Percentiles rank a stretch among this genome's conserved stretches.
These are phyloP conservation scores for Harpagifer antarcticus DNA, from an alignment of 2,797 vertebrate genomes.

Conservation along the genomic window DNA sequence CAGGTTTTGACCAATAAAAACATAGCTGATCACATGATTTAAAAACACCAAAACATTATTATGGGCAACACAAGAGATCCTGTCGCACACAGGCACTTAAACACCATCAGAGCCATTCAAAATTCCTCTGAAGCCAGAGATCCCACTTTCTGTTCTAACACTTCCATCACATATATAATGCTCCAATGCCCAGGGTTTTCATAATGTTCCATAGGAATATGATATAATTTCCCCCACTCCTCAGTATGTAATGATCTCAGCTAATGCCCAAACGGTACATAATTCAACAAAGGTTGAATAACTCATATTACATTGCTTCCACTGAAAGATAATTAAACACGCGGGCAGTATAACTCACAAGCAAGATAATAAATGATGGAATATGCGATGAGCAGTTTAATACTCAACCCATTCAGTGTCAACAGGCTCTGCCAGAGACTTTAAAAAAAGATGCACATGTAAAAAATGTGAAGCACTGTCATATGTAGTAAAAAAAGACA, in stretches of 20 bases:
- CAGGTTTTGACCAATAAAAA: slow-evolving; percentile 36
- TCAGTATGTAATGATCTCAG: slow-evolving; percentile 69
- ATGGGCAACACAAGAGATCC: slow-evolving; percentile 22
- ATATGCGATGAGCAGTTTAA: slow-evolving; percentile 46
- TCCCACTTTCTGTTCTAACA: slow-evolving; percentile 37
- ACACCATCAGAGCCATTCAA: slow-evolving; percentile 54
- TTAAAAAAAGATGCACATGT: slow-evolving; percentile 32
- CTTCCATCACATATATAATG: slow-evolving; percentile 30
- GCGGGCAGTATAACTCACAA: slow-evolving; percentile 60
- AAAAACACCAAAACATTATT: neutral
- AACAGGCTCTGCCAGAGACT: slow-evolving; percentile 19
- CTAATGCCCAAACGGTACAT: slow-evolving; percentile 69
- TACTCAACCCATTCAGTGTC: slow-evolving; percentile 22
- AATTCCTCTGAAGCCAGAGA: slow-evolving; percentile 56
- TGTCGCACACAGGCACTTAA: slow-evolving; percentile 30
- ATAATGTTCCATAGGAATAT: slow-evolving; percentile 53
- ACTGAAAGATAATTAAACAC: slow-evolving; percentile 77
- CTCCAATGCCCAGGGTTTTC: slow-evolving; percentile 56
- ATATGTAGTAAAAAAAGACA: slow-evolving; percentile 12
- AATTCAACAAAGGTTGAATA: slow-evolving; percentile 80
- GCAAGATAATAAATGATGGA: slow-evolving; percentile 62
- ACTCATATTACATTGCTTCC: slow-evolving; percentile 70
- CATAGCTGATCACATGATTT: slow-evolving; percentile 24
- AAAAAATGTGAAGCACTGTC: slow-evolving; percentile 9
- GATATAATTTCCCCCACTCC: slow-evolving; percentile 46